A percentile compares a stretch with the other conserved stretches of the same genome.
phyloP scores from a whole-genome alignment of 2,888 invertebrate genomes.

The Hecatera dysodea region DNA sequence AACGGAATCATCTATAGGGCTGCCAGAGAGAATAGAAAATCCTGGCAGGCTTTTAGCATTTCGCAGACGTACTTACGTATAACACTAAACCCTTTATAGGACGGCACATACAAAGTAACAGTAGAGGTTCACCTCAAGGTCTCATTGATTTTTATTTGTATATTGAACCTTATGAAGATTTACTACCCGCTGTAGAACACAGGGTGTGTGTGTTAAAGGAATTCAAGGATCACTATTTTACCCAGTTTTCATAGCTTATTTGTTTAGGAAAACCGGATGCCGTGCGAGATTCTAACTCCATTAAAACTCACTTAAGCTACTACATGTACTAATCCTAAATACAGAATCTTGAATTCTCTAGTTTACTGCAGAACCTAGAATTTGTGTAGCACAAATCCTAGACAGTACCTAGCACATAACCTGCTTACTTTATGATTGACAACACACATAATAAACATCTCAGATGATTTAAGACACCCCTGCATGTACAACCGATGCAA shows the following conservation, averaged over 20 bases:
- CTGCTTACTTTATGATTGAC: not conserved
- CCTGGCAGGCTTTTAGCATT: not conserved
- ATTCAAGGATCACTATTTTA: not conserved
- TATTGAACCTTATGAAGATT: too few species aligned
- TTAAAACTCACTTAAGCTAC: not conserved
- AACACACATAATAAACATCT: not conserved
- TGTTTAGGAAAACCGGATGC: too few species aligned
- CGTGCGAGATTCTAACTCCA: not conserved
- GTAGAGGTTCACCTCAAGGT: too few species aligned
- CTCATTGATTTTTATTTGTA: too few species aligned
- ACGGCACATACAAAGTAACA: too few species aligned
- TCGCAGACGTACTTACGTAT: not conserved
- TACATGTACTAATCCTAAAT: not conserved
- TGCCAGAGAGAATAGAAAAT: not conserved
- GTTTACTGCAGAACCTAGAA: not conserved
- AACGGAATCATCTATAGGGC: conserved; percentile 4
- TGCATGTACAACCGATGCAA: not conserved
- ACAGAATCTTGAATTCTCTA: not conserved
- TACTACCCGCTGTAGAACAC: too few species aligned
- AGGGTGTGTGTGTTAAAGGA: too few species aligned
- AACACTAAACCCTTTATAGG: not conserved
- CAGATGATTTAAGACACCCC: not conserved
- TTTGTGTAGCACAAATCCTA: not conserved
- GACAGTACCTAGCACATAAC: not conserved
- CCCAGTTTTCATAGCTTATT: too few species aligned